Base-by-base conservation (phyloP, 2,113 vertebrate genomes). In the Suncus etruscus region DNA sequence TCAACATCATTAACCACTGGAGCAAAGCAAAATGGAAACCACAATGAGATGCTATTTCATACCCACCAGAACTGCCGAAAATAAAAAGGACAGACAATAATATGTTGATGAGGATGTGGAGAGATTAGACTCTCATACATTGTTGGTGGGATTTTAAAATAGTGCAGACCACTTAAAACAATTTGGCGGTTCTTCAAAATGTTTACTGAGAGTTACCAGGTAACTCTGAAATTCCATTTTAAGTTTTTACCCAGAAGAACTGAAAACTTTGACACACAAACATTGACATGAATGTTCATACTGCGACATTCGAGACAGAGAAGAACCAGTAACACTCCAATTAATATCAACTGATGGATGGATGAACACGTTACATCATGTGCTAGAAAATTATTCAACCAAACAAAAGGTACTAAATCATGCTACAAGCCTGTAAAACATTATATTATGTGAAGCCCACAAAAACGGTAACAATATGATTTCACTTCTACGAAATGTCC, bases 161-260 rank as follows among this genome's bases (percentile, higher is more conserved):
- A 61, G 58, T 61, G 58, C 58, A 61, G 58, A 61, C 58, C 58
- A 61, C 58, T 61, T 61, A 61, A 61, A 68, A 86, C 22, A 51
- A 50, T 78, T 50, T 76, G 74, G 51, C 16, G 65, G 32, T 51
- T 81, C 58, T 66, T 85, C 65, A 51, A 66, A 73, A 74, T 74
- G 16, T 73, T 73, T 91, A 89, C 63, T 76, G 11, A 80, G 47
- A 58, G 20, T 72, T 89, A 48, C 54, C 47, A 70, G 39, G n/a
- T 73, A 45, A 72, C 20, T 29, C 47, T 70, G 54, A 72, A 90
- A 87, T 89, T 75, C 50, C 31, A 47, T 72, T 51, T 6, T 31
- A 58, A 58, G 50, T 61, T 20, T 61, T 61, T 61, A 61, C 16
- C 58, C 58, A 61, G 58, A 61, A 61, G 18, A 61, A 61, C 18